Evolutionary conservation across 53 echinoderm and acorn worm species (phyloP).

Genomic region (Astropecten irregularis): DNA sequence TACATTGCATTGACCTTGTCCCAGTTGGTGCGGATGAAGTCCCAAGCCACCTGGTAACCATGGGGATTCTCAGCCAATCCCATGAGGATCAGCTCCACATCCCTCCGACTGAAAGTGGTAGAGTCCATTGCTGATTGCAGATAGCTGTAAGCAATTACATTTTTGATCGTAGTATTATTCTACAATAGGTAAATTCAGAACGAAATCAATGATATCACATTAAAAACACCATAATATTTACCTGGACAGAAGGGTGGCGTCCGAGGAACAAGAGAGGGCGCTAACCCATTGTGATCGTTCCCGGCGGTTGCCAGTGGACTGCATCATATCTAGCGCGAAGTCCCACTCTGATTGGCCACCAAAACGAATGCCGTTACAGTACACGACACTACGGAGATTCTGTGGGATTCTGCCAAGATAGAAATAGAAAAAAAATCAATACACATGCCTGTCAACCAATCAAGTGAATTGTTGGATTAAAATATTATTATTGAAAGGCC

Average conservation of each 20-base stretch:
- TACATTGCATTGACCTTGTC: constrained; percentile 70
- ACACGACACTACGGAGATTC: constrained; percentile 60
- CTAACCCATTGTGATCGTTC: constrained; percentile 32
- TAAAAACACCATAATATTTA: too few relatives aligned
- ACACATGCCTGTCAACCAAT: too few relatives aligned
- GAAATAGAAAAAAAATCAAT: neutral
- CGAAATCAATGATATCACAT: too few relatives aligned
- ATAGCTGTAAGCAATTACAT: constrained; percentile 19
- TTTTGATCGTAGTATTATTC: too few relatives aligned
- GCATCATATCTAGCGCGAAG: constrained; percentile 45
- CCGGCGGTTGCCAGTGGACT: constrained; percentile 27
- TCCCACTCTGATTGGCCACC: constrained; percentile 67
- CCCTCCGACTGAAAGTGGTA: constrained; percentile 2
- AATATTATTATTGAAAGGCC: too few relatives aligned
- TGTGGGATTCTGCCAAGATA: constrained; percentile 53
- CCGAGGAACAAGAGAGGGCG: constrained; percentile 58
- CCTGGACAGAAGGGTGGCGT: constrained; percentile 20
- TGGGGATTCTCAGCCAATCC: constrained; percentile 67
- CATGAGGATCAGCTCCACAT: constrained; percentile 5
- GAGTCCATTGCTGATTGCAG: constrained; percentile 19
- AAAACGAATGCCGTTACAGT: constrained; percentile 74
- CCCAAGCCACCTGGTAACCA: constrained; percentile 85
- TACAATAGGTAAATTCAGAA: too few relatives aligned
- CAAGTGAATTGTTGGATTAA: neutral
- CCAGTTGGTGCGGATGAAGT: constrained; percentile 90